Base-by-base conservation (phyloP, 2,113 vertebrate genomes). In the Procavia capensis region DNA sequence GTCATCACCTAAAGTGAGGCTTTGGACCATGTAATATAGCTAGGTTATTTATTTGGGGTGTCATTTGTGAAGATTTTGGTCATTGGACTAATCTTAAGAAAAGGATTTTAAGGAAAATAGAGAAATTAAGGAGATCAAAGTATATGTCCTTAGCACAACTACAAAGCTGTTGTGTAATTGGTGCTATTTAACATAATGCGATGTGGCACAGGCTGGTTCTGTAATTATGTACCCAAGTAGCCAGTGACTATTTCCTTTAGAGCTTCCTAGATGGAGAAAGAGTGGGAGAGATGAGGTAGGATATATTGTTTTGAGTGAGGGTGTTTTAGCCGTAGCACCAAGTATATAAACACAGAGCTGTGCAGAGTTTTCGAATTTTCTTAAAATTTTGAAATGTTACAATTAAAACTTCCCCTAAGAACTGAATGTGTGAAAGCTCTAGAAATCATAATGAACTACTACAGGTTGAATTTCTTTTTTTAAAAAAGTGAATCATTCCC, bases 211-310 rank as follows among this genome's bases (percentile, higher is more conserved):
- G 39, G 36, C 7, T 19, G 29, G 27, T 0, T 20, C 6, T 20
- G 7, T 13, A 66, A 47, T 41, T 8, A 64, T 8, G 63, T 39
- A 57, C 36, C 59, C 14, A 54, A 74, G 39, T 31, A 47, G 70
- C 17, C 7, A 64, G 2, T 2, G 68, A 36, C 10, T 36, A 1
- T 36, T 59, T 36, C 16, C 63, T 47, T 39, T 43, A 27, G 2
- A 83, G 17, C 14, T 59, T 68, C 45, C 57, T 59, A 47, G 13
- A 34, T 3, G 16, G 16, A 57, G 54, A 7, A 17, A 22, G 25
- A 14, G 19, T 39, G 29, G 31, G 0, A 5, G n/a, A 16, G 34
- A 9, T 4, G 17, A 0, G 5, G 8, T 16, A 17, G 43, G 22
- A 31, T 8, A 6, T 10, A 81, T 27, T 72, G 29, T 76, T 63